These are phyloP conservation scores for Eolophus roseicapilla DNA, from an alignment of 2,113 vertebrate genomes.

Conservation along the genomic window DNA sequence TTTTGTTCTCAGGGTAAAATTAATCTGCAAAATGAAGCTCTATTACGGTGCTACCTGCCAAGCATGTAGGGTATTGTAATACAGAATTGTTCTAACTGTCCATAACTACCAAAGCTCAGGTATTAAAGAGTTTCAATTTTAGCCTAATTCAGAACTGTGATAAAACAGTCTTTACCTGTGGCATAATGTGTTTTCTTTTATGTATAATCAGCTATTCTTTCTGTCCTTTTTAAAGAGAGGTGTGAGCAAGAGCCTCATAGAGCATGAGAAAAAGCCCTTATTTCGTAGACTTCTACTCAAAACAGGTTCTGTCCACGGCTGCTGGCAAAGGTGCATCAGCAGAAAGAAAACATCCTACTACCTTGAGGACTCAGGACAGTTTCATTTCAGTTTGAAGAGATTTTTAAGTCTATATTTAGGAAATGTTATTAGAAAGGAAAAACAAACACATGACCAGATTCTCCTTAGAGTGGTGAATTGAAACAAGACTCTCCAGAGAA, in stretches of 20 bases:
- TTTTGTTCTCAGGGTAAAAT: background rate
- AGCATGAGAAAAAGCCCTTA: background rate
- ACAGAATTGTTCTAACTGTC: background rate
- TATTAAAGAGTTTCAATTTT: background rate
- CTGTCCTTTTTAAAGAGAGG: background rate
- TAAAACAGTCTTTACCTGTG: background rate
- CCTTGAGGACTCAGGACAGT: background rate
- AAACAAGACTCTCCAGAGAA: background rate
- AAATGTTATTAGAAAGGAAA: background rate
- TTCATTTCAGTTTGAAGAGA: background rate
- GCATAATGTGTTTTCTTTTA: background rate
- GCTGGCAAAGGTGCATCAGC: background rate
- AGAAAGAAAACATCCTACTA: background rate
- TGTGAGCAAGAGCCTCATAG: background rate
- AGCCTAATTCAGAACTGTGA: background rate
- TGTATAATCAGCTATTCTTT: background rate
- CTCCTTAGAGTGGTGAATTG: background rate
- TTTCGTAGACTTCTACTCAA: background rate
- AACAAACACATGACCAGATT: background rate
- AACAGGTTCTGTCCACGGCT: background rate
- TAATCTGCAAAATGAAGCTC: background rate
- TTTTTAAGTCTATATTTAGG: background rate
- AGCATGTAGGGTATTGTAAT: background rate
- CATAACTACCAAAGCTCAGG: background rate
- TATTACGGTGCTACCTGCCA: background rate